A percentile compares a stretch with the other conserved stretches of the same genome.
These are phyloP conservation scores for Halesus radiatus DNA, from an alignment of 1,140 invertebrate genomes.

Conservation along the genomic window DNA sequence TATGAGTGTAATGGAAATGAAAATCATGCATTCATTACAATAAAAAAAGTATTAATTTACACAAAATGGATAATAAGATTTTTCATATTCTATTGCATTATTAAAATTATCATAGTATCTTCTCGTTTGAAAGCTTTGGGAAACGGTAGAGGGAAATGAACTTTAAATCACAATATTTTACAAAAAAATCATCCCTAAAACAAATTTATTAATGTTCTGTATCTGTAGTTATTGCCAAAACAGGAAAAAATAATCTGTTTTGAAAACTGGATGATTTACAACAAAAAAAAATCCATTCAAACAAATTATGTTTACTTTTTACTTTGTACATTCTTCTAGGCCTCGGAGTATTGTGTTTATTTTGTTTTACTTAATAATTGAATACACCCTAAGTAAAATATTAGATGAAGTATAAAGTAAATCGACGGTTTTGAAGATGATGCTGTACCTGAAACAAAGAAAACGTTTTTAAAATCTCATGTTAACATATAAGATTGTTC, in stretches of 20 bases:
- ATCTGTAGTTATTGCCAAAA: not conserved
- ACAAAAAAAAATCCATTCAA: too few species aligned
- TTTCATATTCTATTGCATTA: too few species aligned
- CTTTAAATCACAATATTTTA: not conserved
- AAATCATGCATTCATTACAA: too few species aligned
- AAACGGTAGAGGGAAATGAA: not conserved
- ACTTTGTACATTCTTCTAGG: too few species aligned
- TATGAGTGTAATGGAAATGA: too few species aligned
- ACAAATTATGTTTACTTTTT: too few species aligned
- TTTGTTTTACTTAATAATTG: not conserved
- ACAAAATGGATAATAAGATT: too few species aligned
- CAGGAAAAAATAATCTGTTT: not conserved
- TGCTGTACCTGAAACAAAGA: slow-evolving; percentile 10
- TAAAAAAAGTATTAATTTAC: too few species aligned
- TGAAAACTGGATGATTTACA: too few species aligned
- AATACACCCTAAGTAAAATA: not conserved
- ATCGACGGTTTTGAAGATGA: not conserved
- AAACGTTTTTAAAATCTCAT: not conserved
- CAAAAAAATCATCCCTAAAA: not conserved
- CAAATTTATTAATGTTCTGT: not conserved
- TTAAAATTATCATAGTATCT: too few species aligned
- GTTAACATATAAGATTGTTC: too few species aligned
- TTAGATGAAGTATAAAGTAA: not conserved
- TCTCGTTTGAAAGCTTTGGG: too few species aligned
- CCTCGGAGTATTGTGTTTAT: not conserved